Percentiles rank a stretch among this genome's conserved stretches.
phyloP scores from a whole-genome alignment of 1,140 invertebrate genomes.

The Coptotermes formosanus region DNA sequence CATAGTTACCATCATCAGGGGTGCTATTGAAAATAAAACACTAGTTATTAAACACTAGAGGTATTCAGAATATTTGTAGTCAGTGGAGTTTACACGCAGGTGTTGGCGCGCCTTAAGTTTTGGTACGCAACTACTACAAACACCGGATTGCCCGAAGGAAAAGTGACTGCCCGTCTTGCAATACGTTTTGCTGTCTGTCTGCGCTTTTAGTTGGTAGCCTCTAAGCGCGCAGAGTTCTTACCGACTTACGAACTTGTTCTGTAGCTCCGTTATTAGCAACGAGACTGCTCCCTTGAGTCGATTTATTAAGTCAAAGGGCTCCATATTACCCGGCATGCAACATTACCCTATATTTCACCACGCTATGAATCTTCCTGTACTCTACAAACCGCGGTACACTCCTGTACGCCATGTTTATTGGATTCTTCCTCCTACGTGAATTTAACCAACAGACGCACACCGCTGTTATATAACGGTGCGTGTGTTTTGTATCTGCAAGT shows the following conservation, averaged over 20 bases:
- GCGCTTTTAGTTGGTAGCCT: not conserved
- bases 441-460: too few species aligned
- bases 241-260: not conserved
- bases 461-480: too few species aligned
- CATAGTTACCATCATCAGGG: too few species aligned
- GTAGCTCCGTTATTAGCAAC: not conserved
- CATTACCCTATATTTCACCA: not conserved
- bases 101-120: too few species aligned
- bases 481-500: too few species aligned
- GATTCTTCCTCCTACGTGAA: not conserved
- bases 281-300: not conserved
- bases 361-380: not conserved
- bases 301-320: conserved; percentile 10
- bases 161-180: too few species aligned
- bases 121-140: too few species aligned
- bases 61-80: too few species aligned
- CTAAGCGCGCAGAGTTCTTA: not conserved
- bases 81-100: too few species aligned
- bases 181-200: not conserved
- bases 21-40: too few species aligned
- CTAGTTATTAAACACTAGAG: too few species aligned
- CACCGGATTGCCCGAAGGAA: too few species aligned
- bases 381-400: not conserved
- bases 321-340: not conserved
- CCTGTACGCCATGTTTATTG: not conserved